phyloP scores from a whole-genome alignment of 2,888 invertebrate species.

The Drosophila leonis region DNA sequence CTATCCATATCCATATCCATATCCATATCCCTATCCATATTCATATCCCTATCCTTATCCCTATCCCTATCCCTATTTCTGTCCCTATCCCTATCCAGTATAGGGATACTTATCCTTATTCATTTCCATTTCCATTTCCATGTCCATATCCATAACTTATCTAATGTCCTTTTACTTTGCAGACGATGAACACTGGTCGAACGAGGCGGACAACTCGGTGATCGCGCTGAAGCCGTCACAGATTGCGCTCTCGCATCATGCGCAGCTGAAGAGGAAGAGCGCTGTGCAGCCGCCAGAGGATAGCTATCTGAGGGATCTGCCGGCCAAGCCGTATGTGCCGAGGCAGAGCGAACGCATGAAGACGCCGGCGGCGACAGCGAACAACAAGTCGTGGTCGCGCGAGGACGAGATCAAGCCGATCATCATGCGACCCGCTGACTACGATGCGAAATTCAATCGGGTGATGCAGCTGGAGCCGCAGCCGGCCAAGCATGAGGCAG shows the following conservation, averaged over 20 bases:
- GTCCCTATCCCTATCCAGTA: neutral
- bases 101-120: too few relatives aligned
- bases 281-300: constrained; percentile 84
- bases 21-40: too few relatives aligned
- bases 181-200: constrained; percentile 85
- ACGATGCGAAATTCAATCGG: constrained; percentile 84
- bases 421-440: constrained; percentile 84
- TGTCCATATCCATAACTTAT: neutral
- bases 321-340: constrained; percentile 83
- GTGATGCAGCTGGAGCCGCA: constrained; percentile 82
- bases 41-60: neutral
- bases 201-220: constrained; percentile 85
- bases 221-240: constrained; percentile 84
- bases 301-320: constrained; percentile 84
- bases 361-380: constrained; percentile 49
- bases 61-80: neutral
- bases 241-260: constrained; percentile 80
- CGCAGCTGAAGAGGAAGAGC: constrained; percentile 83
- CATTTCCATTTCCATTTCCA: neutral
- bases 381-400: constrained; percentile 75
- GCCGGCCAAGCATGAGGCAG: constrained; percentile 38
- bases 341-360: constrained; percentile 64
- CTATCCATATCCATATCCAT: neutral
- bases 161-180: neutral
- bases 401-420: constrained; percentile 85